phyloP scores from a whole-genome alignment of 2,113 vertebrate species.

The Melanerpes aurifrons region DNA sequence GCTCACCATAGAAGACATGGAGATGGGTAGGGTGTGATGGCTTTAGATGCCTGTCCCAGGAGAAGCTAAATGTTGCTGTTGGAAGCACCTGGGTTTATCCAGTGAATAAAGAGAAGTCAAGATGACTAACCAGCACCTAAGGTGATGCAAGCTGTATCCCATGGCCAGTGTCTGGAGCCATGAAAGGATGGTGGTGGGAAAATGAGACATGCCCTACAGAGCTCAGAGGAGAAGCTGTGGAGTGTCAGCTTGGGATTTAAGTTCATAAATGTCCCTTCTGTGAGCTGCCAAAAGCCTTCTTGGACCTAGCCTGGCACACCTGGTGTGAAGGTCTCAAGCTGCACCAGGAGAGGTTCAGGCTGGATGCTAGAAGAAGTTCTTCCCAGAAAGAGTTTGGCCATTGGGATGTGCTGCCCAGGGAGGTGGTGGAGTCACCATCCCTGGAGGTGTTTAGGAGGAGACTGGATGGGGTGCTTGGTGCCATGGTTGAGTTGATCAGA shows the following conservation, averaged over 20 bases:
- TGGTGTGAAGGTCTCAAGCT: not conserved
- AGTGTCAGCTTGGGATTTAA: not conserved
- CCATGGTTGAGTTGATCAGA: too few relatives aligned
- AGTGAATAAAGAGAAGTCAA: not conserved
- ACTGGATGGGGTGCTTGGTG: too few relatives aligned
- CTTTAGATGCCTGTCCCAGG: not conserved
- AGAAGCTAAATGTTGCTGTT: not conserved
- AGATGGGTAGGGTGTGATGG: not conserved
- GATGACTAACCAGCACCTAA: not conserved
- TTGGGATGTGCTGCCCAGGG: too few relatives aligned
- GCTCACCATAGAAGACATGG: not conserved
- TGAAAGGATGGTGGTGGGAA: not conserved
- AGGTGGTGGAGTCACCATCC: too few relatives aligned
- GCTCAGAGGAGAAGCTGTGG: not conserved
- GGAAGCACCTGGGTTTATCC: rapidly evolving
- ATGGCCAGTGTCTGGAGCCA: not conserved
- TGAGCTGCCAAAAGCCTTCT: not conserved
- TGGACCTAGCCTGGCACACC: not conserved
- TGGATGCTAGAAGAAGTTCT: too few relatives aligned
- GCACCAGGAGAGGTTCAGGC: too few relatives aligned
- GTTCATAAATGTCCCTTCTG: not conserved
- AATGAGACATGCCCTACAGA: not conserved
- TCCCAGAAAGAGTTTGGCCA: too few relatives aligned
- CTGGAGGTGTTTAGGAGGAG: too few relatives aligned
- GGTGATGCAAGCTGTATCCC: not conserved